Base-by-base conservation (phyloP, 1,140 invertebrate species). In the Asobara japonica region DNA sequence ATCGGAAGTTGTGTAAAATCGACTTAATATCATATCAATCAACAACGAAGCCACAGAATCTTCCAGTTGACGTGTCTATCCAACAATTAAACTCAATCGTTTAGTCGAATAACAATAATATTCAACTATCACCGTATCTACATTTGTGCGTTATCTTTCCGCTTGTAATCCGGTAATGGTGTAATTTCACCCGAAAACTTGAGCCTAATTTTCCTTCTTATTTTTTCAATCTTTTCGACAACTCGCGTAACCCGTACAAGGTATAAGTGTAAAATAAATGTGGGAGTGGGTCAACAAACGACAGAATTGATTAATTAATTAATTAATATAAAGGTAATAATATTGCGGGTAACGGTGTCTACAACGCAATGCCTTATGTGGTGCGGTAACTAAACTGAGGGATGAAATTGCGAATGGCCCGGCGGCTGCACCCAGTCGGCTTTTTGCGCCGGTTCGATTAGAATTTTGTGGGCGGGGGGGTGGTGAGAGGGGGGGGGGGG, bases 381-480 rank as follows among this genome's bases (percentile, higher is more conserved):
- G 87, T 89, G 87, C 88, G 86, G 85, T 86, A 89, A 88, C 88
- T 88, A 89, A 89, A 89, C 88, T 87, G 88, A n/a, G 86, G 81
- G 83, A 81, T 31, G 38, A 73, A 71, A 74, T 31, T 65, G 67
- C 56, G 69, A 31, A 48, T 74, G 77, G 78, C 80, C 78, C 79
- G 80, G 78, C 79, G 81, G 77, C 75, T 85, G 81, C 82, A 82
- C 82, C 84, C 80, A 56, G 56, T 69, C 22, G 41, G 45, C 18
- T 68, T 45, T 60, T 48, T 45, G 65, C 72, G 56, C 68, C 51
- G 65, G 64, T 69, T 72, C 64, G 36, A 51, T 33, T 60, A 62
- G 72, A 13, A 13, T 10, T 48, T 13, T n/a, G 6, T 6, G 5
- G n/a, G n/a, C 18, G 41, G 6, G 13, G 10, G 29, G 5, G 29